These are phyloP conservation scores for Myiozetetes cayanensis DNA, from an alignment of 2,113 vertebrate species.

Conservation along the genomic window DNA sequence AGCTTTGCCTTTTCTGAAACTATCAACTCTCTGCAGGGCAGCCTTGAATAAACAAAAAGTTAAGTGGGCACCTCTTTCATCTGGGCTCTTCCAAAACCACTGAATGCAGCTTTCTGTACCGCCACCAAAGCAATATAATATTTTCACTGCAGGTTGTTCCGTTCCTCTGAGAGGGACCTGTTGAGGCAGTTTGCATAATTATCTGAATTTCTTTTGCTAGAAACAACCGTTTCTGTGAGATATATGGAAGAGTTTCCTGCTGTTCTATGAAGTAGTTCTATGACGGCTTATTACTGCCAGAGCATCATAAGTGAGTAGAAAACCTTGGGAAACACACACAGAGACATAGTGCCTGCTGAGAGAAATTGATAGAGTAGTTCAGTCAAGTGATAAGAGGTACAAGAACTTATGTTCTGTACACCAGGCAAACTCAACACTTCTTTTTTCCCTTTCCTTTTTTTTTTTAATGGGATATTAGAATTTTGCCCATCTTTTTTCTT, in stretches of 20 bases:
- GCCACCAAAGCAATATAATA: background rate
- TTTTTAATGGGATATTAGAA: background rate
- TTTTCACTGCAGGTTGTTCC: background rate
- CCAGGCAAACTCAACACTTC: background rate
- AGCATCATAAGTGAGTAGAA: background rate
- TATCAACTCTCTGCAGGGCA: background rate
- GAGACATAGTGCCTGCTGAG: background rate
- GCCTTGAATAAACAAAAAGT: background rate
- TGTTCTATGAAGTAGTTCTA: background rate
- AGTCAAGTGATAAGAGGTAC: background rate
- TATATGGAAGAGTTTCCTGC: background rate
- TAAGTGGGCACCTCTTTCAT: background rate
- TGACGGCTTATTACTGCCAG: background rate
- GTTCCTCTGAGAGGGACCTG: background rate
- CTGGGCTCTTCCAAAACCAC: background rate
- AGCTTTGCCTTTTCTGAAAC: background rate
- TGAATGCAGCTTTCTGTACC: background rate
- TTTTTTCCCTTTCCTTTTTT: background rate
- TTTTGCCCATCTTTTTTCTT: background rate
- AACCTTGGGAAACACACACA: constrained; percentile 3
- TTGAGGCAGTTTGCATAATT: background rate
- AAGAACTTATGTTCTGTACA: background rate
- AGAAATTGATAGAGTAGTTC: background rate
- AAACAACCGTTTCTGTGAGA: background rate
- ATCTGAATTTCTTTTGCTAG: background rate